phyloP scores from a whole-genome alignment of 2,797 vertebrate genomes.

The Tamandua tetradactyla region DNA sequence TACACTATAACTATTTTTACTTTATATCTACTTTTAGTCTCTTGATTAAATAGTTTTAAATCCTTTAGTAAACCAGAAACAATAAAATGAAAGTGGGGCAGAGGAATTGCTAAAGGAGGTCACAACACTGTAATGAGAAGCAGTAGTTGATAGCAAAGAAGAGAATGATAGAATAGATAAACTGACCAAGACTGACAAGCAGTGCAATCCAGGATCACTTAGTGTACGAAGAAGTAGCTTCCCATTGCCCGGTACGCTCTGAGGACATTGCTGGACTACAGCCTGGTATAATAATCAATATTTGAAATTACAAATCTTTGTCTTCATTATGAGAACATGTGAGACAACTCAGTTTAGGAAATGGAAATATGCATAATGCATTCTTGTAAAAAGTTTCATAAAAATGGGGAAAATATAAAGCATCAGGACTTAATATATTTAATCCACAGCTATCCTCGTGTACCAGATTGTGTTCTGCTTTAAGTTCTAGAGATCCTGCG shows the following conservation, averaged over 20 bases:
- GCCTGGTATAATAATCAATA: not conserved
- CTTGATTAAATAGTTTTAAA: slow-evolving; percentile 11
- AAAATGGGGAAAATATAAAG: not conserved
- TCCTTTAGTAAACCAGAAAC: not conserved
- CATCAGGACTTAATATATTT: not conserved
- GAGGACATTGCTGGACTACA: not conserved
- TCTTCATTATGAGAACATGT: not conserved
- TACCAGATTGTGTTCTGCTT: not conserved
- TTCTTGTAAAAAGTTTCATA: not conserved
- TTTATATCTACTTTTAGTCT: slow-evolving; percentile 23
- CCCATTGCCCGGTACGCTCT: not conserved
- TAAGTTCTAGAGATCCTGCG: not conserved
- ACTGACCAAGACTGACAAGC: not conserved
- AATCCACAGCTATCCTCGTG: not conserved
- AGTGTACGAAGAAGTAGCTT: not conserved
- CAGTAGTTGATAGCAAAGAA: not conserved
- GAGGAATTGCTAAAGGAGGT: not conserved
- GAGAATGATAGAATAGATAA: not conserved
- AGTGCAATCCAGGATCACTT: not conserved
- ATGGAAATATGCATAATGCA: not conserved
- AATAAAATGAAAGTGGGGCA: not conserved
- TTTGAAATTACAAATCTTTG: not conserved
- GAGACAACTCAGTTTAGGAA: not conserved
- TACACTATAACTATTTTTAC: slow-evolving; percentile 7
- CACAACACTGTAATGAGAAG: not conserved